Conservation (phyloP, 2,888 invertebrate genomes). For the Cephus sareptanus region DNA sequence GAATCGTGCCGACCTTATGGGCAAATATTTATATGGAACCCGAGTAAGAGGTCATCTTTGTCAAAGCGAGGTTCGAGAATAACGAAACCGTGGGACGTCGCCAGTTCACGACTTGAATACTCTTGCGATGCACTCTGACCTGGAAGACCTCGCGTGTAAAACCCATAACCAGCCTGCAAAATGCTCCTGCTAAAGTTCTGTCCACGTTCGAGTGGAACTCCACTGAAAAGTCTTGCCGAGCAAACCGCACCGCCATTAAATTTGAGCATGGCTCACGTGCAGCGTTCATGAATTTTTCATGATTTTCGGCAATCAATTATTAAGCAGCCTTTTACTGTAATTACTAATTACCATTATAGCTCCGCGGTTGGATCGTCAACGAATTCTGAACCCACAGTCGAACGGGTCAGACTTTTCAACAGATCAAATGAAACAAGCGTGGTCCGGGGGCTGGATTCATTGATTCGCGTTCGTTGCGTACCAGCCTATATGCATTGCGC, state of each 20-base stretch:
- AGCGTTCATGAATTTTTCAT: slow-evolving; percentile 29
- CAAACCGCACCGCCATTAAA: slow-evolving; percentile 34
- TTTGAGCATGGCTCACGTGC: slow-evolving; percentile 31
- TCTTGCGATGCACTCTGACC: slow-evolving; percentile 23
- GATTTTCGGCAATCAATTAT: slow-evolving; percentile 26
- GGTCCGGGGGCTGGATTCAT: background rate
- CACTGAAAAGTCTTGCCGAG: background rate
- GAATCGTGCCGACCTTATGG: background rate
- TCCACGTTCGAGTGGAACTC: background rate
- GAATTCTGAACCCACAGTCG: background rate
- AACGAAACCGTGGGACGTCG: background rate
- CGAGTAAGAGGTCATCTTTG: background rate
- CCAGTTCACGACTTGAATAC: background rate
- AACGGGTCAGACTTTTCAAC: background rate
- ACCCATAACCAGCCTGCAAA: slow-evolving; percentile 48
- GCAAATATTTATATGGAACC: background rate
- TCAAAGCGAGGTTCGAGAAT: background rate
- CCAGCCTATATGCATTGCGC: background rate
- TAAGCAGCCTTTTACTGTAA: slow-evolving; percentile 33
- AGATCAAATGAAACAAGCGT: background rate
- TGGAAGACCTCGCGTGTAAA: slow-evolving; percentile 48
- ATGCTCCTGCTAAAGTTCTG: slow-evolving; percentile 41
- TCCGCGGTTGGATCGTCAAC: background rate
- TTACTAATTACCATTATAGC: slow-evolving; percentile 12
- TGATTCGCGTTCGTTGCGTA: background rate